A percentile compares a stretch with the other conserved stretches of the same genome.
Conservation (phyloP, 2,797 vertebrate species). For the Anableps anableps region DNA sequence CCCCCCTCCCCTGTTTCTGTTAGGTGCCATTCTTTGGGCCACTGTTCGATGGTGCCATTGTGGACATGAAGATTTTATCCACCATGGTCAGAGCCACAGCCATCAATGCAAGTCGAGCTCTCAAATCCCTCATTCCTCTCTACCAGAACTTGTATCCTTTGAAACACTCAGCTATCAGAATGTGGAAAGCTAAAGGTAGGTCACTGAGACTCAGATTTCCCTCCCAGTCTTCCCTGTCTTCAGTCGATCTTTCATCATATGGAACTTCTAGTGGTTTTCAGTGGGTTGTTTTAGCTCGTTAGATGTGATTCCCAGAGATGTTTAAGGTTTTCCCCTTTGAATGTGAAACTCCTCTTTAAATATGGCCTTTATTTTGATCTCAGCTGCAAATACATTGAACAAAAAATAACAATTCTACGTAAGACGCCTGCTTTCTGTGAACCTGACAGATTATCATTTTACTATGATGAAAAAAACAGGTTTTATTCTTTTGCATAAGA, state of each 20-base stretch:
- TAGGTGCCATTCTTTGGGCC: slow-evolving; percentile 98
- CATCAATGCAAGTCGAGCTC: slow-evolving; percentile 95
- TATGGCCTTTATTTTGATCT: background rate
- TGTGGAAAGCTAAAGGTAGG: slow-evolving; percentile 32
- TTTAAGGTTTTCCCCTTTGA: background rate
- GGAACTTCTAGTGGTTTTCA: background rate
- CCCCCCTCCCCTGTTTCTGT: background rate
- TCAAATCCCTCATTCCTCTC: slow-evolving; percentile 96
- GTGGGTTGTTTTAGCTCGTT: background rate
- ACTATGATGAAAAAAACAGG: background rate
- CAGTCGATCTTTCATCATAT: background rate
- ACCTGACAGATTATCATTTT: background rate
- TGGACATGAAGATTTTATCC: slow-evolving; percentile 96
- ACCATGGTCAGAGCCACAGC: slow-evolving; percentile 97
- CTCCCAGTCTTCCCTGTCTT: background rate
- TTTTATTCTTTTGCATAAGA: background rate
- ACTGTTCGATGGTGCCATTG: slow-evolving; percentile 96
- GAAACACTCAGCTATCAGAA: background rate
- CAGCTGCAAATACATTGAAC: background rate
- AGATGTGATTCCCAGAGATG: background rate
- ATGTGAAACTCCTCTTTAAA: background rate
- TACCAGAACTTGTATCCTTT: slow-evolving; percentile 99
- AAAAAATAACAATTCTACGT: background rate
- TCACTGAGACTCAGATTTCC: background rate
- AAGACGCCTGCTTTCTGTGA: background rate